phyloP scores from a whole-genome alignment of 2,888 invertebrate species.

The Diarsia dahlii region DNA sequence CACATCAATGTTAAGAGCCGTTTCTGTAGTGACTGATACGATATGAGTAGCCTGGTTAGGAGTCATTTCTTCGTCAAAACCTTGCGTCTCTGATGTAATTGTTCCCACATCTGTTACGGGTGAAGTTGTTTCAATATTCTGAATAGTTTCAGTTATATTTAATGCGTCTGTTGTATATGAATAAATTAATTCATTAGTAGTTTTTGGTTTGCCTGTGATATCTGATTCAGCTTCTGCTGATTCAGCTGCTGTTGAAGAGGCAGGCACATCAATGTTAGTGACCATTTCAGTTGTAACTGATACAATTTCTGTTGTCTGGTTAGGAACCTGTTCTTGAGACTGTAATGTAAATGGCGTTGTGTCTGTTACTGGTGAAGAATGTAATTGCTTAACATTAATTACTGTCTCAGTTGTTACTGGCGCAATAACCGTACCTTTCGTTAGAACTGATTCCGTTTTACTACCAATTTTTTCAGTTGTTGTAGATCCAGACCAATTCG shows the following conservation, averaged over 20 bases:
- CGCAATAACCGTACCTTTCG: not conserved
- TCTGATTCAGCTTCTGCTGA: not conserved
- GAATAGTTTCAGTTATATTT: not conserved
- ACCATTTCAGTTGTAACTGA: conserved; percentile 22
- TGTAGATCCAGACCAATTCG: not conserved
- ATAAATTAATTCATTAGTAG: not conserved
- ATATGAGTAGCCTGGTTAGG: not conserved
- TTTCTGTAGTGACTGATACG: conserved; percentile 3
- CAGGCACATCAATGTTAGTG: conserved; percentile 1
- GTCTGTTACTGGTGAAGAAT: not conserved
- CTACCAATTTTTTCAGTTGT: conserved; percentile 10
- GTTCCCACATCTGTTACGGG: not conserved
- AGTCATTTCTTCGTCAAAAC: not conserved
- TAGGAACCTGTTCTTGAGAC: not conserved
- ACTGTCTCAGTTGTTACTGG: conserved; percentile 22
- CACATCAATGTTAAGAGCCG: not conserved
- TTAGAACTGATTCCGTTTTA: conserved; percentile 1
- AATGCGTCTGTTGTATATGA: not conserved
- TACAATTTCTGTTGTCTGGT: not conserved
- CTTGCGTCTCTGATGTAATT: not conserved
- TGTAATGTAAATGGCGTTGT: not conserved
- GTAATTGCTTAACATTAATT: not conserved
- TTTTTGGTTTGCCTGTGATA: not conserved
- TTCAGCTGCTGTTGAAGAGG: not conserved
- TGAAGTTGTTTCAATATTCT: not conserved